A percentile compares a stretch with the other conserved stretches of the same genome.
phyloP scores from a whole-genome alignment of 2,888 invertebrate genomes.

The Leptopilina myrica region DNA sequence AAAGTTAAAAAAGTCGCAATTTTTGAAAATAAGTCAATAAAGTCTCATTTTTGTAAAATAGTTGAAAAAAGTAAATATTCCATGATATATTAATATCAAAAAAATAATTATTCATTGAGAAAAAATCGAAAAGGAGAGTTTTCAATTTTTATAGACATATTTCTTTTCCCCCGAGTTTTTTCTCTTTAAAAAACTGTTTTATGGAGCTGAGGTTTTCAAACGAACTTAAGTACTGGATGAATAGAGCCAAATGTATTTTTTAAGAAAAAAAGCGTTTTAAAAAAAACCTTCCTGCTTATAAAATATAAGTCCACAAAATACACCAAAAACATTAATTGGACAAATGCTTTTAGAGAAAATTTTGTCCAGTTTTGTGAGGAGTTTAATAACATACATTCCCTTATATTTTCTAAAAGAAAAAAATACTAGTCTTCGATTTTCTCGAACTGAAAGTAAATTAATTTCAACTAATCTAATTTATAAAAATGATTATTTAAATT shows the following conservation, averaged over 20 bases:
- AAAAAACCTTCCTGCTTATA: background rate
- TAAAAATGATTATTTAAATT: too few relatives aligned
- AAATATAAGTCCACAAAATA: background rate
- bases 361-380: background rate
- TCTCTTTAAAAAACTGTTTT: background rate
- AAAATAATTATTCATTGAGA: too few relatives aligned
- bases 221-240: background rate
- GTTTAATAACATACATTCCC: slow-evolving; percentile 14
- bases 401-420: background rate
- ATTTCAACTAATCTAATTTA: too few relatives aligned
- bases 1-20: too few relatives aligned
- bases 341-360: background rate
- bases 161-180: background rate
- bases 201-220: background rate
- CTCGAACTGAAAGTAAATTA: background rate
- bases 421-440: too few relatives aligned
- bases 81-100: too few relatives aligned
- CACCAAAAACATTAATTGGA: background rate
- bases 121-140: background rate
- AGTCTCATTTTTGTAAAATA: too few relatives aligned
- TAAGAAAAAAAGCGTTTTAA: slow-evolving; percentile 12
- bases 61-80: too few relatives aligned
- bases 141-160: background rate
- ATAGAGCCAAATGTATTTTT: slow-evolving; percentile 36
- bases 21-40: too few relatives aligned